Conservation (phyloP, 2,888 invertebrate genomes). For the Sialis lutaria region DNA sequence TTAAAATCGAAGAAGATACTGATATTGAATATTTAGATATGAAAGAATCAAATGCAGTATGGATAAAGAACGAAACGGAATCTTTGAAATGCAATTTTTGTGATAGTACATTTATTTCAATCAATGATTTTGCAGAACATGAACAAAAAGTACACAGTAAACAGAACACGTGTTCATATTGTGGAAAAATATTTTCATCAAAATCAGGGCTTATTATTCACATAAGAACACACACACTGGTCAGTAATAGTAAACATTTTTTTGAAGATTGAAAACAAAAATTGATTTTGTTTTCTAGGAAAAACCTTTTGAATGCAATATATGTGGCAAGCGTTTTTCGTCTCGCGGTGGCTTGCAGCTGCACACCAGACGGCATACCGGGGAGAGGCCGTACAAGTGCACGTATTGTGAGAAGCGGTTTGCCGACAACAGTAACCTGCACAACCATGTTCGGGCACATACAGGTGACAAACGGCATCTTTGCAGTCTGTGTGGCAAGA, state of each 20-base stretch:
- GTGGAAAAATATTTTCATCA: conserved; percentile 4
- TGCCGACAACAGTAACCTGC: conserved; percentile 5
- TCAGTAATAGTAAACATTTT: not conserved
- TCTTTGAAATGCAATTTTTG: conserved; percentile 1
- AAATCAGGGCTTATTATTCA: conserved; percentile 6
- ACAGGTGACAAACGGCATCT: conserved; percentile 4
- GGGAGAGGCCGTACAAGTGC: conserved; percentile 5
- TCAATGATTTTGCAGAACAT: not conserved
- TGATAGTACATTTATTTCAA: not conserved
- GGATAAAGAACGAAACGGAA: not conserved
- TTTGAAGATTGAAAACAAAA: not conserved
- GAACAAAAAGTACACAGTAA: not conserved
- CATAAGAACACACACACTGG: conserved; percentile 4
- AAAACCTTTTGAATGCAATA: conserved; percentile 5
- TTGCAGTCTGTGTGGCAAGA: conserved; percentile 5
- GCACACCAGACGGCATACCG: conserved; percentile 5
- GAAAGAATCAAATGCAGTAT: not conserved
- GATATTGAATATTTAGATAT: not conserved
- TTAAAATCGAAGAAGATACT: not conserved
- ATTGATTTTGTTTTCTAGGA: conserved; percentile 1
- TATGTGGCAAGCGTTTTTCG: conserved; percentile 5
- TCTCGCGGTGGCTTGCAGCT: conserved; percentile 4
- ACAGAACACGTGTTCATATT: conserved; percentile 3
- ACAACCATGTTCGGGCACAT: conserved; percentile 4
- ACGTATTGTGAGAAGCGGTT: conserved; percentile 4